Percentiles rank a stretch among this genome's conserved stretches.
Conservation (phyloP, 2,113 vertebrate genomes). For the Corythornis madagascariensis region DNA sequence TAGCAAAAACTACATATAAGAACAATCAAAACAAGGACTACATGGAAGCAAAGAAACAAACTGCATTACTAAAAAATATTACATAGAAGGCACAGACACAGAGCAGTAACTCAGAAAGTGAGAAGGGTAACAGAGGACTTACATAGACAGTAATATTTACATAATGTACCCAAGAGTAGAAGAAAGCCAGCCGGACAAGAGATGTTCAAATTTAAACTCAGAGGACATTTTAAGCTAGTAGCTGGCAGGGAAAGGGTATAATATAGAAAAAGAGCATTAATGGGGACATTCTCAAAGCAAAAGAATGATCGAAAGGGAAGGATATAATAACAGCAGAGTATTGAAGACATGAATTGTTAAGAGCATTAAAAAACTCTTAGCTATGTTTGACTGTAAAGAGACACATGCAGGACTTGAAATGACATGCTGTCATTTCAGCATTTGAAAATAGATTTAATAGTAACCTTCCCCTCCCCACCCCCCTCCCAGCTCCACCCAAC, state of each 20-base stretch:
- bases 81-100: neutral
- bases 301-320: neutral
- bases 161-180: neutral
- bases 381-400: neutral
- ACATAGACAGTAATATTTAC: neutral
- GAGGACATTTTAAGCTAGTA: neutral
- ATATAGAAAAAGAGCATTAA: neutral
- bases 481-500: neutral
- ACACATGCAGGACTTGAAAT: neutral
- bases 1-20: neutral
- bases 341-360: neutral
- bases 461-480: neutral
- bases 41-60: neutral
- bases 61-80: neutral
- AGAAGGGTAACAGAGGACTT: neutral
- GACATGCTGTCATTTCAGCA: neutral
- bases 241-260: neutral
- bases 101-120: neutral
- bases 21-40: neutral
- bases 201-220: neutral
- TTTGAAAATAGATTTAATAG: neutral
- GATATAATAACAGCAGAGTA: neutral
- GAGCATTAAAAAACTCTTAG: neutral
- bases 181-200: neutral
- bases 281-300: neutral